Evolutionary conservation across 2,797 vertebrate genomes (phyloP), one percentile per base, ranked within the genome.

Genomic region (Catostomus latipinnis): DNA sequence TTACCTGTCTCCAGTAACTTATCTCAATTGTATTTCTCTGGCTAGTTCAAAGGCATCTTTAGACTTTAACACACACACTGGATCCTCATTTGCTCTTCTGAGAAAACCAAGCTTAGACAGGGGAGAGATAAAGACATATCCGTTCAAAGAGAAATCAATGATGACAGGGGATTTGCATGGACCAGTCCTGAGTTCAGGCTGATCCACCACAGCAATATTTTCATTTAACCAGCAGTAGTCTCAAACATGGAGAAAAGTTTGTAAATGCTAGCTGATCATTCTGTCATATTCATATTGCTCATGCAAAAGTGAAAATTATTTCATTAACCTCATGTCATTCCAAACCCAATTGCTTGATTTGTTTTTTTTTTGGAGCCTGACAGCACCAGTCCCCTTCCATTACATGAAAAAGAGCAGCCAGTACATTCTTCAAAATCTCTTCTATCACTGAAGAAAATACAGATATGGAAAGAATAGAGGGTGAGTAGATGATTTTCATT

Each of bases 81-180:
- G 49, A 63, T 13, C 67, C 45, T 43, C 22, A 56, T 71, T 69
- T 77, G 89, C 71, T 87, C 74, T 82, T 81, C 76, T 85, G 68
- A 54, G 65, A 80, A 80, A 78, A 74, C 83, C 74, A 86, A 70
- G 63, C 87, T 87, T 88, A 88, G 87, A 76, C 11, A 86, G 67
- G 85, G 84, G 85, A 49, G 9, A 91, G 93, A 93, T 92, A 92
- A 93, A 93, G 93, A 93, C 85, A 85, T 86, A 92, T 93, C 90
- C 88, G 78, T 82, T 88, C 76, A 60, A 6, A 86, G 90, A 84
- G 87, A 92, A 93, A 94, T 94, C 92, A 90, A 91, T 93, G 87
- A 82, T 91, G 92, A 93, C 91, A 90, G 90, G 89, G 87, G 90
- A 90, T 93, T 93, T 94, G 91, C 90, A 92, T 92, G 91, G 90